These are phyloP conservation scores for Oncopodura yosiiana DNA, from an alignment of 1,140 invertebrate species.

Conservation along the genomic window DNA sequence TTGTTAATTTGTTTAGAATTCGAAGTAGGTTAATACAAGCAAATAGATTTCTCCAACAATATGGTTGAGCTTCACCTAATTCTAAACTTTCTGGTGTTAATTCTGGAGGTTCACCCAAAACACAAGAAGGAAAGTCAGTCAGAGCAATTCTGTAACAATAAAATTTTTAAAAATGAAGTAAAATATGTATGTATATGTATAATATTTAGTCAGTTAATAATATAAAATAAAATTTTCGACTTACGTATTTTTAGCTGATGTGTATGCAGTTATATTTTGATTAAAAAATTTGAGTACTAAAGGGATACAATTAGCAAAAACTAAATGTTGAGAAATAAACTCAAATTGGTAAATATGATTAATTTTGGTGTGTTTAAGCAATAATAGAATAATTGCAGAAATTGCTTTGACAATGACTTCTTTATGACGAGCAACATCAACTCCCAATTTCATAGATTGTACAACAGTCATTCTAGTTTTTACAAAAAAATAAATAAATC, in stretches of 20 bases:
- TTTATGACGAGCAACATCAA: slow-evolving; percentile 97
- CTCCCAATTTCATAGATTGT: slow-evolving; percentile 92
- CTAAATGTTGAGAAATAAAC: slow-evolving; percentile 96
- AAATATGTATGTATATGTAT: no score
- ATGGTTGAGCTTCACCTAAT: slow-evolving; percentile 73
- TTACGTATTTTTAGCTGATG: slow-evolving; percentile 85
- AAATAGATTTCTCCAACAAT: slow-evolving; percentile 96
- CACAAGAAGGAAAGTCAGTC: slow-evolving; percentile 90
- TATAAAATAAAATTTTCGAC: slow-evolving; percentile 35
- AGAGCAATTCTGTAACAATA: slow-evolving; percentile 64
- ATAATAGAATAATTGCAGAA: slow-evolving; percentile 80
- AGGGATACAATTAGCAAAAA: slow-evolving; percentile 99
- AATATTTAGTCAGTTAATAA: neutral
- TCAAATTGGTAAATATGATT: slow-evolving; percentile 99
- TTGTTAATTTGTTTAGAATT: slow-evolving; percentile 96
- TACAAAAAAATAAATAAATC: slow-evolving; percentile 31
- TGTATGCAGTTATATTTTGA: slow-evolving; percentile 93
- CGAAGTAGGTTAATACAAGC: slow-evolving; percentile 94
- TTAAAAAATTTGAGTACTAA: slow-evolving; percentile 98
- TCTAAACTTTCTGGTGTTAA: slow-evolving; percentile 86
- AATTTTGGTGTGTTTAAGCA: slow-evolving; percentile 97
- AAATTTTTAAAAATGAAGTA: no score
- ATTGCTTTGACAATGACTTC: slow-evolving; percentile 98
- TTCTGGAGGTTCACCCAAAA: slow-evolving; percentile 91
- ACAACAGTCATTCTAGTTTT: slow-evolving; percentile 83